Percentiles rank a stretch among this genome's conserved stretches.
These are phyloP conservation scores for Chelon labrosus DNA, from an alignment of 2,797 vertebrate genomes.

Conservation along the genomic window DNA sequence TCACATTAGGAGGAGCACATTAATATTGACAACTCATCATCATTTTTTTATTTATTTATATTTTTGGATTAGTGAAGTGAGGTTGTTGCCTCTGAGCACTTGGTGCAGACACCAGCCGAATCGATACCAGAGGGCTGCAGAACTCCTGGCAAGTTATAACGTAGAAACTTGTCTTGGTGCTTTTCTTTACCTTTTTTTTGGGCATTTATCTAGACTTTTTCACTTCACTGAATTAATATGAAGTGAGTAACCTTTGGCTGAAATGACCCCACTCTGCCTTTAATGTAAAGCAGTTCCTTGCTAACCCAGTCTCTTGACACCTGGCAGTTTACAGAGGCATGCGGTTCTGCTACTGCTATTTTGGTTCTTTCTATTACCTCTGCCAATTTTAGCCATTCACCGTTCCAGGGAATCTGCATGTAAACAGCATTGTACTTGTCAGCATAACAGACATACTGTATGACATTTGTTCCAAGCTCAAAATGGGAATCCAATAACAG, in stretches of 20 bases:
- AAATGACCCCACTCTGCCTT: slow-evolving; percentile 55
- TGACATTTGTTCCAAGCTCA: slow-evolving; percentile 17
- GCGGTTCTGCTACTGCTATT: slow-evolving; percentile 48
- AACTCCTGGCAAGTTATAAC: slow-evolving; percentile 9
- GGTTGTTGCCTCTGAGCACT: not conserved
- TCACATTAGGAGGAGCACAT: not conserved
- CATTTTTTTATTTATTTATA: no score
- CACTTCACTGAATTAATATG: slow-evolving; percentile 69
- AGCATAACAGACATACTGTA: slow-evolving; percentile 7
- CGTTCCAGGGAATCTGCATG: slow-evolving; percentile 48
- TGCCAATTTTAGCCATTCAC: slow-evolving; percentile 37
- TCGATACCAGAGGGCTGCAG: slow-evolving; percentile 24
- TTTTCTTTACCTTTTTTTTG: slow-evolving; percentile 11
- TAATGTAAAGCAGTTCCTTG: slow-evolving; percentile 68
- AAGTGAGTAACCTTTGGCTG: slow-evolving; percentile 64
- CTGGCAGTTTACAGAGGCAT: slow-evolving; percentile 46
- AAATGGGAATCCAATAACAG: not conserved
- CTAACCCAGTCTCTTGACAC: slow-evolving; percentile 47
- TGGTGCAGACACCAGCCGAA: slow-evolving; percentile 10
- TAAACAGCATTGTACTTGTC: slow-evolving; percentile 43
- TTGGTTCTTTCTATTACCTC: slow-evolving; percentile 47
- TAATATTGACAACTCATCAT: not conserved
- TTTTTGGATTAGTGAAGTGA: not conserved
- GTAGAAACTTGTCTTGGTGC: slow-evolving; percentile 20
- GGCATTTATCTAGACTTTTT: slow-evolving; percentile 60